Conservation (phyloP, 2,113 vertebrate genomes). For the Oryzias javanicus region DNA sequence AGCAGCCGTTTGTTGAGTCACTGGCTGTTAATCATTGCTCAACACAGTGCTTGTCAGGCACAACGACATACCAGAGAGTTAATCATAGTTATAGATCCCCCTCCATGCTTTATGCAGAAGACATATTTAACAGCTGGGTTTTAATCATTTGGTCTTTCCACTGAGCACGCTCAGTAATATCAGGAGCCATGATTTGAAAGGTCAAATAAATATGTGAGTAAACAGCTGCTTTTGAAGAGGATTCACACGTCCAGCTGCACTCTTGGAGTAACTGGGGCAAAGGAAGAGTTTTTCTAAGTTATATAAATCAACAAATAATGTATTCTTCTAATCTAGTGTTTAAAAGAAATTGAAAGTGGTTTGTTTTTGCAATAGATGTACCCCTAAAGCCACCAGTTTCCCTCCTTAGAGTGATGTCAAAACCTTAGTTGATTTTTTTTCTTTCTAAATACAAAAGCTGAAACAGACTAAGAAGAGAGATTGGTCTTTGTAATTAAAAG, state of each 20-base stretch:
- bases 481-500: constrained; percentile 77
- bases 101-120: constrained; percentile 47
- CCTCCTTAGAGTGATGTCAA: constrained; percentile 6
- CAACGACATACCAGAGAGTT: constrained; percentile 60
- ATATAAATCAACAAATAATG: too few species aligned
- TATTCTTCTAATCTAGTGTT: too few species aligned
- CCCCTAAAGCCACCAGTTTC: constrained; percentile 10
- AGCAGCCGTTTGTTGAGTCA: constrained; percentile 68
- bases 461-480: constrained; percentile 49
- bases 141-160: constrained; percentile 50
- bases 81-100: constrained; percentile 60
- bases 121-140: constrained; percentile 60
- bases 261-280: background rate
- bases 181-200: constrained; percentile 21
- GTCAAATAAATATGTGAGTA: constrained; percentile 18
- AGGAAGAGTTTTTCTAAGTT: background rate
- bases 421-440: constrained; percentile 25
- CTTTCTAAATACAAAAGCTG: constrained; percentile 25
- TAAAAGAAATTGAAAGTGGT: background rate
- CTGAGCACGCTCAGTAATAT: constrained; percentile 39
- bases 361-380: background rate
- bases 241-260: background rate
- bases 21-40: constrained; percentile 79
- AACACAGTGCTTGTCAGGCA: constrained; percentile 64
- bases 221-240: constrained; percentile 11